A percentile compares a stretch with the other conserved stretches of the same genome.
These are phyloP conservation scores for Urocitellus parryii DNA, from an alignment of 2,113 vertebrate genomes.

Conservation along the genomic window DNA sequence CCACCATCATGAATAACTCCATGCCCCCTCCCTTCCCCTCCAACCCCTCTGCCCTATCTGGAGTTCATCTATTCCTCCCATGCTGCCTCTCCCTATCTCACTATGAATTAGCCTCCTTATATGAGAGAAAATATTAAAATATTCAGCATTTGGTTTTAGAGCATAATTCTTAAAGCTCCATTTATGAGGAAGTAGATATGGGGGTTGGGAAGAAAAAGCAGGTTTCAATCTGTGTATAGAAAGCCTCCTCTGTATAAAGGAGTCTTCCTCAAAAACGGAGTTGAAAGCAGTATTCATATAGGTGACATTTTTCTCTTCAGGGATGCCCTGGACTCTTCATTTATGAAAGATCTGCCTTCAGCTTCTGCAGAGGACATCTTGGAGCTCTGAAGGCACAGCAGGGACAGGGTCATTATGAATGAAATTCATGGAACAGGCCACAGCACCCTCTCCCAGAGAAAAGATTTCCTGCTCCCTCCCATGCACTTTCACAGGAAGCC, in stretches of 20 bases:
- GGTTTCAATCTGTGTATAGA: too few relatives aligned
- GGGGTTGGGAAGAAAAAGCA: not conserved
- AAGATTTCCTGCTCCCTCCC: not conserved
- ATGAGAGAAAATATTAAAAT: too few relatives aligned
- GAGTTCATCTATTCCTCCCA: too few relatives aligned
- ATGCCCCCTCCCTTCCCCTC: too few relatives aligned
- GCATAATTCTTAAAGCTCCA: not conserved
- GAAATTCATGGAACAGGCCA: too few relatives aligned
- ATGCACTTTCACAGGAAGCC: not conserved
- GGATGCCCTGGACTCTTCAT: not conserved
- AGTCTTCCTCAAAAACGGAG: not conserved
- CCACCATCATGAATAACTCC: too few relatives aligned
- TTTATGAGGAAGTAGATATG: not conserved
- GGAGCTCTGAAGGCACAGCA: not conserved
- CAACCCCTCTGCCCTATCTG: too few relatives aligned
- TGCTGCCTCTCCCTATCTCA: too few relatives aligned
- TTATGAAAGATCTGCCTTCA: not conserved
- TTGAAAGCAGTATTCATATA: not conserved
- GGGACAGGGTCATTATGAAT: not conserved
- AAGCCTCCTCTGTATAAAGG: not conserved
- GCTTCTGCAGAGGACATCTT: too few relatives aligned
- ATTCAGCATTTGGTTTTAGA: not conserved
- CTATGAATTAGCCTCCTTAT: too few relatives aligned
- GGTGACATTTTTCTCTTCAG: not conserved
- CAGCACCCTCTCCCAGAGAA: not conserved